Evolutionary conservation across 1,140 invertebrate genomes (phyloP).

Genomic region (Batillaria attramentaria): DNA sequence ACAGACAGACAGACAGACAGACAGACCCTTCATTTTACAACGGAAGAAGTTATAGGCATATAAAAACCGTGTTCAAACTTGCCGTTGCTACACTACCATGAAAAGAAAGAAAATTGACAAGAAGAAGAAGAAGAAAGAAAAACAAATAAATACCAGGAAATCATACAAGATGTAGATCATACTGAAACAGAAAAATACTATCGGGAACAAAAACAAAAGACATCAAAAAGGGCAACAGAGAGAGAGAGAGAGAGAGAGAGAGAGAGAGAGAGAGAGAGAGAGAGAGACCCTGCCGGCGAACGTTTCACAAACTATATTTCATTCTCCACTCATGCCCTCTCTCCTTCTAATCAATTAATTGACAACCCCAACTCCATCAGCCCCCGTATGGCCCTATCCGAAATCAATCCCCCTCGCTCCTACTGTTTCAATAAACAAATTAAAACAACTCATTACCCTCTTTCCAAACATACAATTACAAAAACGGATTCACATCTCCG

Average conservation of each 20-base stretch:
- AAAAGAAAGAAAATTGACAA: too few species aligned
- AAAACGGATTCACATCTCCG: too few species aligned
- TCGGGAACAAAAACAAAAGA: not conserved
- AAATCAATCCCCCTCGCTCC: not conserved
- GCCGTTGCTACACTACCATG: too few species aligned
- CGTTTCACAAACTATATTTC: not conserved
- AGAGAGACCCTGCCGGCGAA: too few species aligned
- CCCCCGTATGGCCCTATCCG: not conserved
- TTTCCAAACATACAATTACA: not conserved
- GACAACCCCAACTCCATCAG: not conserved
- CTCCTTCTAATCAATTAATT: constrained; percentile 18
- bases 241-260: not conserved
- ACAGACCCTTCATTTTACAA: not conserved
- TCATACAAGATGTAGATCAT: not conserved
- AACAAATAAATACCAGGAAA: constrained; percentile 3
- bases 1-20: constrained; percentile 4
- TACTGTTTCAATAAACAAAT: constrained; percentile 11
- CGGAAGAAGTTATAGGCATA: too few species aligned
- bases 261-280: not conserved
- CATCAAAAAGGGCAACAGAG: not conserved
- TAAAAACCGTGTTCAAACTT: too few species aligned
- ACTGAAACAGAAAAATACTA: not conserved
- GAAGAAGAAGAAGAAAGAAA: constrained; percentile 10
- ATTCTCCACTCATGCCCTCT: not conserved
- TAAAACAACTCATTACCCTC: not conserved